phyloP scores from a whole-genome alignment of 2,797 vertebrate species.

The Parambassis ranga region DNA sequence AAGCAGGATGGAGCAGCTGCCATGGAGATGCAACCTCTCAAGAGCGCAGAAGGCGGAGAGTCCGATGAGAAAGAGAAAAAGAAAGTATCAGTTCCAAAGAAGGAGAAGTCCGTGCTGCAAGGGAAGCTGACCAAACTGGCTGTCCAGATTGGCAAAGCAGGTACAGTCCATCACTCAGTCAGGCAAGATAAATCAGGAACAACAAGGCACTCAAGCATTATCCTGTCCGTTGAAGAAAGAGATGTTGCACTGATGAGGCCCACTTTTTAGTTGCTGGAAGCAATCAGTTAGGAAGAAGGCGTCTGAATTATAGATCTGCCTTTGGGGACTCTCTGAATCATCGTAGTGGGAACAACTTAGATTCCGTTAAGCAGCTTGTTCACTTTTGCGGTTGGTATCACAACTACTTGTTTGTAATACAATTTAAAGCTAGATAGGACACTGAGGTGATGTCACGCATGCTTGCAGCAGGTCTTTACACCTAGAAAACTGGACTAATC shows the following conservation, averaged over 20 bases:
- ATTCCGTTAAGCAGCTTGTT: neutral
- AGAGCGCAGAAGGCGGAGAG: constrained; percentile 95
- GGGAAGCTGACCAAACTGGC: constrained; percentile 98
- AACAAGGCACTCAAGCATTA: constrained; percentile 27
- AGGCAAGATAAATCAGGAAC: constrained; percentile 16
- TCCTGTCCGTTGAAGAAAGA: constrained; percentile 39
- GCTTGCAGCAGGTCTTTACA: neutral
- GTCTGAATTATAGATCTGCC: constrained; percentile 1
- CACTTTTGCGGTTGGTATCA: neutral
- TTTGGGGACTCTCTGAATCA: constrained; percentile 10
- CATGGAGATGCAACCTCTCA: constrained; percentile 99
- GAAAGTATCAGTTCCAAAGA: constrained; percentile 91
- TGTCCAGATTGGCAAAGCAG: constrained; percentile 99
- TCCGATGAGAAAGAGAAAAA: constrained; percentile 94
- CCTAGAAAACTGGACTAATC: neutral
- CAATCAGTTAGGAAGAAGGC: constrained; percentile 7
- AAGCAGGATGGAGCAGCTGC: constrained; percentile 97
- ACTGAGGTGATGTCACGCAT: neutral
- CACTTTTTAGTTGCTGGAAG: constrained; percentile 6
- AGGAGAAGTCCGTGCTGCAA: constrained; percentile 98
- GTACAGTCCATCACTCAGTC: constrained; percentile 72
- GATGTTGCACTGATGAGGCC: neutral
- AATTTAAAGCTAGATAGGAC: neutral
- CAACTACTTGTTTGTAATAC: neutral
- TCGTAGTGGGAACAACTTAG: neutral